Evolutionary conservation across 2,888 invertebrate genomes (phyloP), one percentile per base, ranked within the genome.

Genomic region (Monochamus alternatus): DNA sequence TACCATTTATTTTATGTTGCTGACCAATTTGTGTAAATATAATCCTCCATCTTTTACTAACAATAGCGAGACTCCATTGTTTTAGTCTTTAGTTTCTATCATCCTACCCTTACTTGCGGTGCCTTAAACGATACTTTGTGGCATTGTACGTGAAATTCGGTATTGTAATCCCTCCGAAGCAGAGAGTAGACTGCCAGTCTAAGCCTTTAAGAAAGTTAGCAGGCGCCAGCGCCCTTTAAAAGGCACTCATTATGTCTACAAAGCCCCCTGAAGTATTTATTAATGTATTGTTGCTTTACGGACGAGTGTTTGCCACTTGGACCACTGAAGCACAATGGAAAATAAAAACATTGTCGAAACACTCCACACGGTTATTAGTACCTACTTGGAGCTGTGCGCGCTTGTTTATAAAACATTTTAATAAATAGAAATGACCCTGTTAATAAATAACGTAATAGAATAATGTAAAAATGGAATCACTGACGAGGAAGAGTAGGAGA

Each of bases 271-370:
- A 81, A 85, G 85, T 86, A 86, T 84, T 85, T 86, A 86, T 85
- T 85, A 86, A 85, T 81, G 83, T 81, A 84, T 86, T 85, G 85
- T 85, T 81, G 78, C 79, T 78, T 74, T 77, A 55, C 80, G 80
- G 82, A 84, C 83, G 81, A 85, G 85, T 86, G 86, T 85, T 86
- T 86, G 82, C 86, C 84, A 85, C 86, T 86, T 82, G 78, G 78
- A 81, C 82, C 84, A 83, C 84, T 80, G 78, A 79, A 73, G 76
- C 81, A 86, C 84, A 84, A 85, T 83, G 80, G 81, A 76, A 81
- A 83, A 85, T 76, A 78, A 83, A 84, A 84, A 83, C 78, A 81
- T 76, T 74, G 72, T 79, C 70, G 74, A 70, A 79, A 74, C 52
- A 74, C 75, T 67, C 47, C 68, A n/a, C n/a, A 52, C 9, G 63